Evolutionary conservation across 2,888 invertebrate species (phyloP), one percentile per base, ranked within the genome.

Genomic region (Acanthosepion pharaonis): DNA sequence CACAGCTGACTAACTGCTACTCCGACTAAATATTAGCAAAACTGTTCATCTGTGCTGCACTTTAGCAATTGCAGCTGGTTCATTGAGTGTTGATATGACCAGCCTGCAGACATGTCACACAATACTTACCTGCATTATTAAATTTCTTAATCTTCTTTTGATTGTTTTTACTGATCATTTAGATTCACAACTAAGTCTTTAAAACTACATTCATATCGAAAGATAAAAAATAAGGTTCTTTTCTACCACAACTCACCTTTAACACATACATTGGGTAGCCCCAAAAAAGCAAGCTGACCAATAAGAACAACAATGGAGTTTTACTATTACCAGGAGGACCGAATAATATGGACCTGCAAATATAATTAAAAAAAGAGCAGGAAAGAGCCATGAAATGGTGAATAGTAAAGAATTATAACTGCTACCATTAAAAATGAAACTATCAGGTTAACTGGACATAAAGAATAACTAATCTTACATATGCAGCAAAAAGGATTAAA

Each of bases 211-310:
- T 9, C n/a, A 78, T 78, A 78, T n/a, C 2, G 78, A 78, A 78
- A 78, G 78, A 28, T 78, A 64, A 78, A n/a, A n/a, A 78, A 78
- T n/a, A 59, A 59, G 23, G 23, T 23, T 59, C 5, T 48, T 53
- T 78, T 91, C 18, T 94, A 96, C n/a, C 11, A 78, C n/a, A 4
- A 78, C 98, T 98, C 97, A 98, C 98, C 97, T 98, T 98, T 95
- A 99, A 98, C 96, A 99, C 98, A 97, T 99, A 99, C 98, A 99
- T 99, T 0, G 99, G 99, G 97, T 99, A 99, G 20, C 98, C 99
- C 99, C 99, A 99, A 51, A 99, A 97, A 11, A 99, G 97, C 23
- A 99, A 98, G 0, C 99, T 99, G 95, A 98, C 98, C 96, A 99
- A 98, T 97, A 99, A 99, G 96, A 99, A 98, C 55, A 99, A 97